Percentiles rank a stretch among this genome's conserved stretches.
phyloP scores from a whole-genome alignment of 2,888 invertebrate genomes.

The Epistrophella euchroma region DNA sequence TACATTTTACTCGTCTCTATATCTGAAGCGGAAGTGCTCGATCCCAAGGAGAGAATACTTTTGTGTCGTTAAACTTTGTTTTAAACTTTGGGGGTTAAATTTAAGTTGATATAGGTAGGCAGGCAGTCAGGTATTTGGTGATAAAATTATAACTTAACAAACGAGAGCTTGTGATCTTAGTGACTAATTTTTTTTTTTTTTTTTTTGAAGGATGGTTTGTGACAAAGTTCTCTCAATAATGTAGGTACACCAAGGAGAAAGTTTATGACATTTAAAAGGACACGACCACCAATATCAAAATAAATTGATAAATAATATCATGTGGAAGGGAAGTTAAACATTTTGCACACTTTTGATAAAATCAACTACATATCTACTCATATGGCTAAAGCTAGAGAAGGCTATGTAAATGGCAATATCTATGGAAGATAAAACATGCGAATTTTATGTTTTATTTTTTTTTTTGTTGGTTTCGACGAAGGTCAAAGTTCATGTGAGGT shows the following conservation, averaged over 20 bases:
- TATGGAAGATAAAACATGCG: not conserved
- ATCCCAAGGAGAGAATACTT: constrained; percentile 67
- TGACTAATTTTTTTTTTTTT: constrained; percentile 15
- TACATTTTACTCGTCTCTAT: constrained; percentile 19
- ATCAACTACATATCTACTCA: not conserved
- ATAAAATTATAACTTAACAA: constrained; percentile 1
- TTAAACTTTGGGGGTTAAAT: constrained; percentile 69
- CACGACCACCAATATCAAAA: constrained; percentile 6
- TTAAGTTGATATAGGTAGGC: constrained; percentile 32
- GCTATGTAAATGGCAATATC: constrained; percentile 8
- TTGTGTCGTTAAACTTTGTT: constrained; percentile 70
- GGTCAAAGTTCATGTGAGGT: constrained; percentile 30
- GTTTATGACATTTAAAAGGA: constrained; percentile 70
- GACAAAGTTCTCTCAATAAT: constrained; percentile 47
- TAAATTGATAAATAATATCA: constrained; percentile 42
- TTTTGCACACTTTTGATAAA: constrained; percentile 8
- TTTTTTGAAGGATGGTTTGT: constrained; percentile 8
- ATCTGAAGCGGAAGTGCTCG: constrained; percentile 72
- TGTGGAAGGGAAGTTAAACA: constrained; percentile 30
- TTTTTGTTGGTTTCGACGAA: not conserved
- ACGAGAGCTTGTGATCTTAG: constrained; percentile 36
- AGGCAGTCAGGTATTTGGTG: constrained; percentile 10
- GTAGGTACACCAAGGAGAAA: constrained; percentile 57
- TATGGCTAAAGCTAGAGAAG: not conserved
- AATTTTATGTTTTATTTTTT: not conserved